Percentiles rank a stretch among this genome's conserved stretches.
Evolutionary conservation across 1,140 invertebrate species (phyloP).

Genomic region (Parasteatoda tepidariorum): DNA sequence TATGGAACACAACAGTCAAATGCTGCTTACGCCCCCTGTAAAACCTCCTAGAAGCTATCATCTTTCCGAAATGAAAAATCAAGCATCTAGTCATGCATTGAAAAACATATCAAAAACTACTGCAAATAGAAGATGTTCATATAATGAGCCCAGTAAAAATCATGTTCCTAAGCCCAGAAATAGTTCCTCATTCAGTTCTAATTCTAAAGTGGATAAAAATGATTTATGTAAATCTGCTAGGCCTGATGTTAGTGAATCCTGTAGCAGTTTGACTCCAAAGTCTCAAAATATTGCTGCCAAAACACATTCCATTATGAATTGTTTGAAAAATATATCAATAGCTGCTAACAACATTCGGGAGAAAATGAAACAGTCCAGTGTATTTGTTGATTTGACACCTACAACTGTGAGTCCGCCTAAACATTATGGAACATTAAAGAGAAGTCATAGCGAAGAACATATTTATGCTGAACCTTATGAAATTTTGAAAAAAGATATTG

Average conservation of each 20-base stretch:
- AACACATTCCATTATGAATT: neutral
- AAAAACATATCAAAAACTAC: neutral
- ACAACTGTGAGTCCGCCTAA: slow-evolving; percentile 45
- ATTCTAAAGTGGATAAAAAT: no score
- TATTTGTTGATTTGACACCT: slow-evolving; percentile 54
- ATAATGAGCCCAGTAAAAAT: no score
- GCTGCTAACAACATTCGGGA: slow-evolving; percentile 31
- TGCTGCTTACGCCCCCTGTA: neutral
- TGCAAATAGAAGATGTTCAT: no score
- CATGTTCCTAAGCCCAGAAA: no score
- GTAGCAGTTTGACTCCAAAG: slow-evolving; percentile 1
- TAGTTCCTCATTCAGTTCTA: no score
- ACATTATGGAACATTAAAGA: slow-evolving; percentile 55
- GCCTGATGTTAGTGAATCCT: no score
- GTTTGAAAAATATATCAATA: slow-evolving; percentile 24
- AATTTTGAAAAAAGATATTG: neutral
- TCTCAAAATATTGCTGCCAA: neutral
- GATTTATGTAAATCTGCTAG: no score
- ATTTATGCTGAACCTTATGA: slow-evolving; percentile 55
- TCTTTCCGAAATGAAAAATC: neutral
- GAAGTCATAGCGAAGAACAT: slow-evolving; percentile 57
- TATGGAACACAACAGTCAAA: neutral
- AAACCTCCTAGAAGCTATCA: slow-evolving; percentile 46
- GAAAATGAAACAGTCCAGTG: slow-evolving; percentile 28
- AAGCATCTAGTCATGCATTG: neutral